A percentile compares a stretch with the other conserved stretches of the same genome.
phyloP scores from a whole-genome alignment of 2,888 invertebrate genomes.

The Protula sp. region DNA sequence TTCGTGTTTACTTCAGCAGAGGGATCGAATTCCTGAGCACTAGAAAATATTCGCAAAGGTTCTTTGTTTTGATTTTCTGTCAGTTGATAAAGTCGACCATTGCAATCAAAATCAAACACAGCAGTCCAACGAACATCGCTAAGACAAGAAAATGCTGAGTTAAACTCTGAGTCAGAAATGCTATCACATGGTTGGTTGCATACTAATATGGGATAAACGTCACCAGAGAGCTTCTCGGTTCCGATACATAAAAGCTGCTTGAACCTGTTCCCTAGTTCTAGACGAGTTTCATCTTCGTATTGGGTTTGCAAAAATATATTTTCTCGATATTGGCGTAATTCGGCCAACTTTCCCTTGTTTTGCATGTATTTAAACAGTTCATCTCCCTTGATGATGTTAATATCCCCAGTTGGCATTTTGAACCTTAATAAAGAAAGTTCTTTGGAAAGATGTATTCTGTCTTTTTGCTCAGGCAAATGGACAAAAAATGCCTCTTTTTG shows the following conservation, averaged over 20 bases:
- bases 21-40: background rate
- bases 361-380: background rate
- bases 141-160: conserved; percentile 8
- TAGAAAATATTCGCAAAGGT: background rate
- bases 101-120: conserved; percentile 17
- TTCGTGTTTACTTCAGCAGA: background rate
- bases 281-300: background rate
- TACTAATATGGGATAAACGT: conserved; percentile 6
- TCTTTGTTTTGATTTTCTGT: conserved; percentile 3
- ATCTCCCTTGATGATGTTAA: background rate
- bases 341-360: background rate
- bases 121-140: conserved; percentile 12
- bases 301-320: background rate
- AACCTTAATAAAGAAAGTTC: background rate
- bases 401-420: conserved; percentile 1
- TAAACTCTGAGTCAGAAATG: background rate
- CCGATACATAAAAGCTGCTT: background rate
- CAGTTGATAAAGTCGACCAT: conserved; percentile 3
- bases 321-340: background rate
- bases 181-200: background rate
- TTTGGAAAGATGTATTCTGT: background rate
- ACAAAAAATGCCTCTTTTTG: conserved; percentile 7
- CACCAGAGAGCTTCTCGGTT: background rate
- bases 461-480: background rate
- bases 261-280: background rate